Percentiles rank a stretch among this genome's conserved stretches.
These are phyloP conservation scores for Scalopus aquaticus DNA, from an alignment of 2,113 vertebrate genomes.

Conservation along the genomic window DNA sequence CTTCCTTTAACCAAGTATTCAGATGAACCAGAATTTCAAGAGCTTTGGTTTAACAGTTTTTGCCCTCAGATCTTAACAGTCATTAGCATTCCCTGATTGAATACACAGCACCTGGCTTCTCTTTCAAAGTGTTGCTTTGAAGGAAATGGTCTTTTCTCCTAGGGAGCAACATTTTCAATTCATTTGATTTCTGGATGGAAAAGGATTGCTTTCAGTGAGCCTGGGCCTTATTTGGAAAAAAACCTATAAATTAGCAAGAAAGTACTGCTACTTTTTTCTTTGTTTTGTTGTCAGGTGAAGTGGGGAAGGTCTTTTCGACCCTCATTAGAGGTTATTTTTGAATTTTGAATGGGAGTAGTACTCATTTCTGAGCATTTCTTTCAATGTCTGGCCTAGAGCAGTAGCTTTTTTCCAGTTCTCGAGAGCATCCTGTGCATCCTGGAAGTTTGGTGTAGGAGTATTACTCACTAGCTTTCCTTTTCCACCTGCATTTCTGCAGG, in stretches of 20 bases:
- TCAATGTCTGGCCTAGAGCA: not conserved
- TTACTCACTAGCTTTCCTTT: slow-evolving; percentile 57
- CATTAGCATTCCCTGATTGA: slow-evolving; percentile 49
- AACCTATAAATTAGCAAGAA: slow-evolving; percentile 66
- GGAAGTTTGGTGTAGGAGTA: not conserved
- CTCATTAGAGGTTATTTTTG: slow-evolving; percentile 69
- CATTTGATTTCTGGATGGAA: slow-evolving; percentile 66
- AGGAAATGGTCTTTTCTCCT: slow-evolving; percentile 11
- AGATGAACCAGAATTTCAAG: not conserved
- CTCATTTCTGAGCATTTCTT: not conserved
- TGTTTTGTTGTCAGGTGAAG: slow-evolving; percentile 61
- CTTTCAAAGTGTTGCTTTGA: slow-evolving; percentile 13
- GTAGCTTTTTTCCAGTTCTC: not conserved
- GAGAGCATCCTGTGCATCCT: not conserved
- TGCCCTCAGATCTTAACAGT: slow-evolving; percentile 24
- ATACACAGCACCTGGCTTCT: slow-evolving; percentile 33
- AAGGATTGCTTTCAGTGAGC: slow-evolving; percentile 51
- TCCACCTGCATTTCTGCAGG: not conserved
- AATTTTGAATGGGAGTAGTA: slow-evolving; percentile 45
- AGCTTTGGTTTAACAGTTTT: slow-evolving; percentile 15
- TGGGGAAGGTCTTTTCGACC: slow-evolving; percentile 47
- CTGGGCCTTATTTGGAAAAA: not conserved
- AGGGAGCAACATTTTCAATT: slow-evolving; percentile 69
- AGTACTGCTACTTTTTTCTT: not conserved
- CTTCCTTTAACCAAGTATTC: not conserved